Evolutionary conservation across 2,888 invertebrate genomes (phyloP).

Genomic region (Agrotis clavis): DNA sequence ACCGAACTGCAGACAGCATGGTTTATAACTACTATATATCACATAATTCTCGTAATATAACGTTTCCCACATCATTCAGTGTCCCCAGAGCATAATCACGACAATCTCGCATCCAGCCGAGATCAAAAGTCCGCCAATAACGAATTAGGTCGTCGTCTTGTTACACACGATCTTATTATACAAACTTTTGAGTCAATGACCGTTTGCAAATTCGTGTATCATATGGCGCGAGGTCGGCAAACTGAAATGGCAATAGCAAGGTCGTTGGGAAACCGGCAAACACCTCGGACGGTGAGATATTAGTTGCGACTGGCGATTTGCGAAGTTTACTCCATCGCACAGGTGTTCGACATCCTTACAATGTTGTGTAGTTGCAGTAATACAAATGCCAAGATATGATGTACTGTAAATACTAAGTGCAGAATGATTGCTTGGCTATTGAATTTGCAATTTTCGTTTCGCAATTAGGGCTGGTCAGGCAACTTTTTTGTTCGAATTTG

Average conservation of each 20-base stretch:
- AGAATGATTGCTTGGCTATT: slow-evolving; percentile 48
- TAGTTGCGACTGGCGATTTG: slow-evolving; percentile 29
- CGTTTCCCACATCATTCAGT: slow-evolving; percentile 42
- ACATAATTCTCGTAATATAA: slow-evolving; percentile 32
- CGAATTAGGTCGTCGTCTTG: slow-evolving; percentile 82
- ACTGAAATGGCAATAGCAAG: slow-evolving; percentile 82
- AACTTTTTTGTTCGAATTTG: slow-evolving; percentile 30
- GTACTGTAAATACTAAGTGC: slow-evolving; percentile 43
- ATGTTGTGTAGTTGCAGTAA: slow-evolving; percentile 33
- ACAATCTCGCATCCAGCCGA: slow-evolving; percentile 39
- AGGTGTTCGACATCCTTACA: slow-evolving; percentile 52
- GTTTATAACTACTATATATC: slow-evolving; percentile 3
- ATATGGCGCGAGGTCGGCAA: slow-evolving; percentile 85
- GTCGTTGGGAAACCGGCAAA: slow-evolving; percentile 73
- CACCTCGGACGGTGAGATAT: slow-evolving; percentile 53
- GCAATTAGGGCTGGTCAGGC: slow-evolving; percentile 40
- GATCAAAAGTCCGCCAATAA: slow-evolving; percentile 63
- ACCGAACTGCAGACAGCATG: slow-evolving; percentile 9
- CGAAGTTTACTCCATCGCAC: slow-evolving; percentile 45
- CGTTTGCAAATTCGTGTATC: slow-evolving; percentile 79
- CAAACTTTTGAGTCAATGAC: slow-evolving; percentile 83
- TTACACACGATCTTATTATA: slow-evolving; percentile 78
- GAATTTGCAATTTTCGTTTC: slow-evolving; percentile 45
- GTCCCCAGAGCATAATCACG: slow-evolving; percentile 49
- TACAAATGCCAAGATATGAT: slow-evolving; percentile 46